Percentiles rank a stretch among this genome's conserved stretches.
phyloP scores from a whole-genome alignment of 1,140 invertebrate species.

The Acromyrmex charruanus region DNA sequence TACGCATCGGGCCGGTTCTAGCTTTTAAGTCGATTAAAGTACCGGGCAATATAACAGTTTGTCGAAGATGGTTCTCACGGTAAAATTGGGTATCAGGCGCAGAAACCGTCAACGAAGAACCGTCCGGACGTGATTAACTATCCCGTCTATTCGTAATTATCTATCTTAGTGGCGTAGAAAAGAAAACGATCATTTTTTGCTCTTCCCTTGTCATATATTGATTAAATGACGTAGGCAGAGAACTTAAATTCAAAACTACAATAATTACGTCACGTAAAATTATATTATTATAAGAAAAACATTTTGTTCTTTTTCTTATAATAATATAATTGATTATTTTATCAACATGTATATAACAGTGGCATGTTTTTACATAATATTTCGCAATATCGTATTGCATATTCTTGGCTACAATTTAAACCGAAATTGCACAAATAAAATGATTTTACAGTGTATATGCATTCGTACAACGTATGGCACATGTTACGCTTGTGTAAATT shows the following conservation, averaged over 20 bases:
- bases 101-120: conserved; percentile 15
- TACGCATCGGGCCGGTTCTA: conserved; percentile 59
- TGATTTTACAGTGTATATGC: too few species aligned
- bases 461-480: neutral
- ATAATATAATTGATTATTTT: too few species aligned
- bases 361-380: neutral
- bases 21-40: conserved; percentile 45
- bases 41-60: conserved; percentile 24
- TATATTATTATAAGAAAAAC: neutral
- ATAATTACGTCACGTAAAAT: conserved; percentile 3
- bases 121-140: conserved; percentile 46
- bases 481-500: neutral
- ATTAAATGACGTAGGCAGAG: conserved; percentile 2
- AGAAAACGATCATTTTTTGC: conserved; percentile 22
- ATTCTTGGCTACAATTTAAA: neutral
- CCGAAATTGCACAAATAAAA: neutral
- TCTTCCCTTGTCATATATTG: neutral
- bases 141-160: conserved; percentile 38
- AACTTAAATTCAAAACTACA: neutral
- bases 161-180: conserved; percentile 31
- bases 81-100: conserved; percentile 46
- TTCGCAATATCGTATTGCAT: neutral
- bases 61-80: conserved; percentile 67
- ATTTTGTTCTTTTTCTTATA: neutral
- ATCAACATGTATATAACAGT: neutral